phyloP scores from a whole-genome alignment of 2,797 vertebrate genomes.

The Mus minutoides region DNA sequence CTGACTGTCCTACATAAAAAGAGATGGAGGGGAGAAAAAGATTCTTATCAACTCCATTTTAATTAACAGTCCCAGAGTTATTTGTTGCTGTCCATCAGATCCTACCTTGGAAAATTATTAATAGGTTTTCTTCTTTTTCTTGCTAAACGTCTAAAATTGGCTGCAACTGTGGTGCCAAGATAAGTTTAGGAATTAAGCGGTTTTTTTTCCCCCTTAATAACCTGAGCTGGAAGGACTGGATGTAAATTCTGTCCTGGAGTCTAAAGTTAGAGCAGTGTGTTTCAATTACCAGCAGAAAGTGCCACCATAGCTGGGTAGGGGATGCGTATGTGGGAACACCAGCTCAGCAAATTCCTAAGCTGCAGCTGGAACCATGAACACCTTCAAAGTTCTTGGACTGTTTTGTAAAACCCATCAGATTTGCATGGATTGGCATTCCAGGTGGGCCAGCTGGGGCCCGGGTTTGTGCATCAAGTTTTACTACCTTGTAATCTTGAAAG shows the following conservation, averaged over 20 bases:
- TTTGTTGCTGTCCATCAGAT: slow-evolving; percentile 73
- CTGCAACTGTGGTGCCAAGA: slow-evolving; percentile 64
- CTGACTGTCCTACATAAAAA: slow-evolving; percentile 92
- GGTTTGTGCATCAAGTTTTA: not conserved
- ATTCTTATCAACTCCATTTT: slow-evolving; percentile 76
- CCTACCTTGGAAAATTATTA: slow-evolving; percentile 79
- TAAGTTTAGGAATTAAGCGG: slow-evolving; percentile 79
- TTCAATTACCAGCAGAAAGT: slow-evolving; percentile 4
- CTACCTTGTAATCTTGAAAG: not conserved
- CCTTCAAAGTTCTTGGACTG: not conserved
- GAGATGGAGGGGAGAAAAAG: slow-evolving; percentile 69
- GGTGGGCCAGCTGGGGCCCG: fast-evolving
- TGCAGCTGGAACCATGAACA: not conserved
- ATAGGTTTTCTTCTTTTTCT: slow-evolving; percentile 55
- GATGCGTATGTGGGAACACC: not conserved
- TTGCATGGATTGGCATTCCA: not conserved
- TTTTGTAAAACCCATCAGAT: not conserved
- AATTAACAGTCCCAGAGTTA: slow-evolving; percentile 75
- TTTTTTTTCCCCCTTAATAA: slow-evolving; percentile 73
- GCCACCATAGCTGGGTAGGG: not conserved
- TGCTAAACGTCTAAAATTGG: slow-evolving; percentile 80
- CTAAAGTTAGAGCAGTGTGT: slow-evolving; percentile 54
- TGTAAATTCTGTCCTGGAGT: slow-evolving; percentile 67
- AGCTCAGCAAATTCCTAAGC: not conserved
- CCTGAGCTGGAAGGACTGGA: slow-evolving; percentile 68